Evolutionary conservation across 1,140 invertebrate species (phyloP).

Genomic region (Capitella teleta): DNA sequence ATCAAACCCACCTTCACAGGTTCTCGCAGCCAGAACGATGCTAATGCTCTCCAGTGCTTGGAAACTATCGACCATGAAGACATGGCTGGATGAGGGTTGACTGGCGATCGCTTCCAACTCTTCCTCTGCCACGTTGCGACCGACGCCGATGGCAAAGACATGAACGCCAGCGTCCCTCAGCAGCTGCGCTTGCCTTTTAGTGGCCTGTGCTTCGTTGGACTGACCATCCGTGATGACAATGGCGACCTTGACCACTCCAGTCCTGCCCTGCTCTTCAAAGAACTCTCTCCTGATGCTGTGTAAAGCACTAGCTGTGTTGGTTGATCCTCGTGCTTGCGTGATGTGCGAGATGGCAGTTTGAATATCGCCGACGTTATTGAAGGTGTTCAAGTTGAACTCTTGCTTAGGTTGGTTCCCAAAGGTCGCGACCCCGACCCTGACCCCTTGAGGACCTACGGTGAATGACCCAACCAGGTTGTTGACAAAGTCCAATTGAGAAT

Average conservation of each 20-base stretch:
- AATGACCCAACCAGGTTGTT: constrained; percentile 20
- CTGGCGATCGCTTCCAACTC: constrained; percentile 12
- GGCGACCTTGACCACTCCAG: neutral
- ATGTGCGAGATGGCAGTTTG: neutral
- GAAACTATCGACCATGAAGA: constrained; percentile 9
- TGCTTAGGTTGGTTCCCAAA: neutral
- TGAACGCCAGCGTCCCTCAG: constrained; percentile 9
- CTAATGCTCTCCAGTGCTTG: constrained; percentile 8
- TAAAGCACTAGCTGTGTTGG: constrained; percentile 8
- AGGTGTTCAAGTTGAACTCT: neutral
- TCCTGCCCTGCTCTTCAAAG: neutral
- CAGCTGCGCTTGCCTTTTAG: neutral
- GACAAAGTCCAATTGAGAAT: constrained; percentile 22
- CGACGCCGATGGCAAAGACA: constrained; percentile 14
- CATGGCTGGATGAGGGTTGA: constrained; percentile 5
- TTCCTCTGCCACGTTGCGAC: neutral
- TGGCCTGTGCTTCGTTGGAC: constrained; percentile 3
- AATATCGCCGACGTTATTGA: neutral
- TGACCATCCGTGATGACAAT: constrained; percentile 10
- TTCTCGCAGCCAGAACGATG: constrained; percentile 7
- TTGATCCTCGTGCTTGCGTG: neutral
- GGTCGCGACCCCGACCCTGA: constrained; percentile 2
- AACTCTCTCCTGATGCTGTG: neutral
- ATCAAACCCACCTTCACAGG: constrained; percentile 1
- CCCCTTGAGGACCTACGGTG: constrained; percentile 11